A percentile compares a stretch with the other conserved stretches of the same genome.
These are phyloP conservation scores for Sinopyrophorus schimmeli DNA, from an alignment of 2,888 invertebrate genomes.

Conservation along the genomic window DNA sequence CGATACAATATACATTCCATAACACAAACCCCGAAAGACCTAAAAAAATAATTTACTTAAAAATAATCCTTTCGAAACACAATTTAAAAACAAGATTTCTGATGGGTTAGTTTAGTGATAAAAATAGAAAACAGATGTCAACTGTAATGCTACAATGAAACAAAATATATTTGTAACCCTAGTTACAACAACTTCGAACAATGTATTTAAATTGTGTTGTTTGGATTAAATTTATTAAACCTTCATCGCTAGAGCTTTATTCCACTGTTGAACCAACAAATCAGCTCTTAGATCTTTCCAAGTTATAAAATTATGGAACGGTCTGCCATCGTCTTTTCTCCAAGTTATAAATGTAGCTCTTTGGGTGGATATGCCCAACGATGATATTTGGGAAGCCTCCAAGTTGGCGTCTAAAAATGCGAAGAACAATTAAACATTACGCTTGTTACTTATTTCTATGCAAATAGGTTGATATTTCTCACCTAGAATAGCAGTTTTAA, in stretches of 20 bases:
- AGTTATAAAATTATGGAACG: constrained; percentile 68
- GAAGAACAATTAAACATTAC: constrained; percentile 8
- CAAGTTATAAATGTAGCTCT: constrained; percentile 68
- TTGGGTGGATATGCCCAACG: constrained; percentile 71
- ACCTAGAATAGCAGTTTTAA: constrained; percentile 72
- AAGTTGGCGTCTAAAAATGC: constrained; percentile 74
- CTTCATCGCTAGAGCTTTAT: constrained; percentile 59
- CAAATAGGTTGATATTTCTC: constrained; percentile 37
- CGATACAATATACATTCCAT: constrained; percentile 73
- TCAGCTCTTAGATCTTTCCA: constrained; percentile 71
- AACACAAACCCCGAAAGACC: constrained; percentile 67
- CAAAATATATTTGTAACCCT: no score
- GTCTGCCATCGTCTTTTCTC: constrained; percentile 62
- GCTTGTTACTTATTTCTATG: not conserved
- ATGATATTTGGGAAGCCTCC: constrained; percentile 67
- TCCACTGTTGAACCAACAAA: constrained; percentile 60
- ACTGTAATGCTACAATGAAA: no score
- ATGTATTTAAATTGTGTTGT: not conserved
- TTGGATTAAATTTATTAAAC: constrained; percentile 46
- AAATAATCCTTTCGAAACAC: not conserved
- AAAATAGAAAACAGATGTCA: no score
- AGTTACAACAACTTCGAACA: no score
- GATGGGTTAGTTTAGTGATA: no score
- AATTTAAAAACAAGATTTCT: not conserved
- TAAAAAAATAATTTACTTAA: constrained; percentile 49